Base-by-base conservation (phyloP, 1,140 invertebrate species). In the Drosophila kikkawai region DNA sequence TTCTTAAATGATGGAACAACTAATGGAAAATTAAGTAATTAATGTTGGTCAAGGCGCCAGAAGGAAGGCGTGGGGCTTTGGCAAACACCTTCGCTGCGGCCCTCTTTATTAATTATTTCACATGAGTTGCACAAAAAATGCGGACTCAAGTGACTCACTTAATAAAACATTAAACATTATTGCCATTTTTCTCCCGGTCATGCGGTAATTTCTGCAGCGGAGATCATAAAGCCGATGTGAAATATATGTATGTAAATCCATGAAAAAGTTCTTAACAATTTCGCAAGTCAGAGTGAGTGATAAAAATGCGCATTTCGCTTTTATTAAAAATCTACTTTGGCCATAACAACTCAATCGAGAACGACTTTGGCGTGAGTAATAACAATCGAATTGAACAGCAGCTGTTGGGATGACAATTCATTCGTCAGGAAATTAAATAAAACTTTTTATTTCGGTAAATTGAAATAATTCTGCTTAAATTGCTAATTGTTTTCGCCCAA, bases 101-200 rank as follows among this genome's bases (percentile, higher is more conserved):
- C 19, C 19, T 3, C 19, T 73, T 55, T 32, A 68, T 88, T 87
- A 84, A 87, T 87, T 87, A 87, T 79, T 84, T 88, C 55, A 75
- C 80, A 69, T 87, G 84, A 87, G 51, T 87, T 87, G 84, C 84
- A 80, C 11, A 83, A 87, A 83, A 87, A 83, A 75, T 6, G n/a
- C 39, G 7, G 41, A 56, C 47, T 42, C 59, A 37, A 80, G 58
- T 66, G 44, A 85, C 67, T 79, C 69, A 79, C 75, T 79, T 65
- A 75, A 75, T 68, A 85, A 82, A 70, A 61, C 79, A 68, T 82
- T 79, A 59, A 60, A 61, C 47, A 60, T 80, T 75, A 60, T 74
- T 29, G 51, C 42, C 42, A 60, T 67, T 64, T 79, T 77, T 74
- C 63, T 12, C 15, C 51, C 29, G 36, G 73, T 75, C 60, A 58